These are phyloP conservation scores for Tyrannus savana DNA, from an alignment of 2,113 vertebrate species.

Conservation along the genomic window DNA sequence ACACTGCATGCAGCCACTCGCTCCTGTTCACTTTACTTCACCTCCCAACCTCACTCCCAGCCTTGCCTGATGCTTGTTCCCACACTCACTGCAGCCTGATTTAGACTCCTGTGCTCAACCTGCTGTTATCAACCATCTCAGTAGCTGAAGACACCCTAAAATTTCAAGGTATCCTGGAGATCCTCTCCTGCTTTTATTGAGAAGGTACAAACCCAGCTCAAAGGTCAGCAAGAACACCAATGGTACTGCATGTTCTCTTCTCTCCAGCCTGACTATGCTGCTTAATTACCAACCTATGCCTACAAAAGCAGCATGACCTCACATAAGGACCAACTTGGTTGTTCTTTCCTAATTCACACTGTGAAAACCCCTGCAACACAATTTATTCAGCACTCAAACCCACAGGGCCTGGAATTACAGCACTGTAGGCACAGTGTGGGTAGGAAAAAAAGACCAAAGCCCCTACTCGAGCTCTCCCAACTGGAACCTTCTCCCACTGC, in stretches of 20 bases:
- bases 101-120: background rate
- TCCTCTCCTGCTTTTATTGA: background rate
- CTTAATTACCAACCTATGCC: background rate
- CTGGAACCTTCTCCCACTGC: background rate
- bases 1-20: fast-evolving
- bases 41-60: background rate
- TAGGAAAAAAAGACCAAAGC: background rate
- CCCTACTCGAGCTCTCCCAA: background rate
- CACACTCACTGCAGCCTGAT: background rate
- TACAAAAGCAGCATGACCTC: background rate
- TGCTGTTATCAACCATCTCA: background rate
- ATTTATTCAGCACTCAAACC: background rate
- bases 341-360: background rate
- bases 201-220: background rate
- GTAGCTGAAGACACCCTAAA: background rate
- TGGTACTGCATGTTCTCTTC: background rate
- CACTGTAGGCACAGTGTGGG: background rate
- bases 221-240: background rate
- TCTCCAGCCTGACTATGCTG: background rate
- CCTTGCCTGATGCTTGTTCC: background rate
- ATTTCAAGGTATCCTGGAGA: background rate
- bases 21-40: background rate
- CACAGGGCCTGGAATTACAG: background rate
- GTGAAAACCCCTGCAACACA: background rate
- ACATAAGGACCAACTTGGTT: background rate